Base-by-base conservation (phyloP, 2,888 invertebrate genomes). In the Resseliella maxima region DNA sequence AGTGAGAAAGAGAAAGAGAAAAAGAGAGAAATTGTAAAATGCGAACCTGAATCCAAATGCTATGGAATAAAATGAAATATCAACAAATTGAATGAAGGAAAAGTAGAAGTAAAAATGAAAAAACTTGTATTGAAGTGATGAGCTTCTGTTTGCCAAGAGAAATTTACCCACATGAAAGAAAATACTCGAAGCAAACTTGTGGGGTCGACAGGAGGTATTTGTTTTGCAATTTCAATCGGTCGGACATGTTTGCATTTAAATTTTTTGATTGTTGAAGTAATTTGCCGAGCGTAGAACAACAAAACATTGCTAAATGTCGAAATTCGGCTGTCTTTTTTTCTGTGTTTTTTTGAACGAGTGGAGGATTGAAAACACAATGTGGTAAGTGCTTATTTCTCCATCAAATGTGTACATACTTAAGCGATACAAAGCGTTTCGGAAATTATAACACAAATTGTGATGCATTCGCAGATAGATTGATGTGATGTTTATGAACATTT, bases 141-240 rank as follows among this genome's bases (percentile, higher is more conserved):
- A 50, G 50, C 21, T 50, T 10, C 41, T 50, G 15, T 50, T 50
- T 18, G 50, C 50, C 12, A 5, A n/a, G n/a, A n/a, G n/a, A 50
- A 50, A 50, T 18, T 50, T 18, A 50, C 15, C 50, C 50, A 50
- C 59, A 59, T n/a, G n/a, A n/a, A n/a, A 24, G 24, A 72, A 72
- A 72, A 35, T 15, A 72, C 72, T 35, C 72, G 31, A 72, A 72
- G 2, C 15, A n/a, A 35, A 72, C 31, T 59, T 3, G 72, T 35
- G 59, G 72, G 31, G 72, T 15, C 12, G 31, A 31, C 1, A 31
- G 21, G 72, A 35, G 72, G 5, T 72, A 72, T 72, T 72, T 72
- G 35, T 72, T 72, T 72, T 72, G 72, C 72, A 72, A 15, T 72
- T 72, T 59, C 59, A 59, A 59, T 59, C 31, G n/a, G 35, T 31